Evolutionary conservation across 2,797 vertebrate genomes (phyloP).

Genomic region (Sebastes cheni): DNA sequence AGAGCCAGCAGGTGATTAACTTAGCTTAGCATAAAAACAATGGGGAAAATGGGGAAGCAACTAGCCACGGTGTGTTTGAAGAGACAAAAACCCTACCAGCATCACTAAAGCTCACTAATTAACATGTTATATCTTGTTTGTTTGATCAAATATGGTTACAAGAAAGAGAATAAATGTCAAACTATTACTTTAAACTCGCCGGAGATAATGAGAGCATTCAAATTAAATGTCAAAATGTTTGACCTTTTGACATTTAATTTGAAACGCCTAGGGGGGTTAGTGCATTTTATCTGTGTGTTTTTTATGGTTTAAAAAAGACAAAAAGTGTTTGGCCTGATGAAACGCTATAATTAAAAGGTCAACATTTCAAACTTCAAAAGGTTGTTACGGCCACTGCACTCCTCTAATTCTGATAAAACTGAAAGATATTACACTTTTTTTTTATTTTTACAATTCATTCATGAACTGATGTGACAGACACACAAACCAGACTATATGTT

Average conservation of each 20-base stretch:
- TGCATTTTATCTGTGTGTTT: no score
- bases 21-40: neutral
- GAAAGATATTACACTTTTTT: neutral
- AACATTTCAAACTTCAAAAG: neutral
- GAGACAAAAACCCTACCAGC: neutral
- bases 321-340: neutral
- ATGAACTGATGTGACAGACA: neutral
- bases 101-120: neutral
- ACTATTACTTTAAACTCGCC: neutral
- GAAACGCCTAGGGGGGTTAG: neutral
- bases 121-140: neutral
- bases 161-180: neutral
- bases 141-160: neutral
- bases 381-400: neutral
- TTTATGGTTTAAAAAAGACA: accelerated
- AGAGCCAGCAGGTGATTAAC: neutral
- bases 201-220: neutral
- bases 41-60: neutral
- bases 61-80: neutral
- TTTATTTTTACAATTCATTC: neutral
- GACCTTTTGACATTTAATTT: neutral
- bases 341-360: neutral
- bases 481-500: neutral
- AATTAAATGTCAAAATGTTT: neutral
- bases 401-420: neutral